Evolutionary conservation across 2,888 invertebrate species (phyloP).

Genomic region (Fragum sueziense): DNA sequence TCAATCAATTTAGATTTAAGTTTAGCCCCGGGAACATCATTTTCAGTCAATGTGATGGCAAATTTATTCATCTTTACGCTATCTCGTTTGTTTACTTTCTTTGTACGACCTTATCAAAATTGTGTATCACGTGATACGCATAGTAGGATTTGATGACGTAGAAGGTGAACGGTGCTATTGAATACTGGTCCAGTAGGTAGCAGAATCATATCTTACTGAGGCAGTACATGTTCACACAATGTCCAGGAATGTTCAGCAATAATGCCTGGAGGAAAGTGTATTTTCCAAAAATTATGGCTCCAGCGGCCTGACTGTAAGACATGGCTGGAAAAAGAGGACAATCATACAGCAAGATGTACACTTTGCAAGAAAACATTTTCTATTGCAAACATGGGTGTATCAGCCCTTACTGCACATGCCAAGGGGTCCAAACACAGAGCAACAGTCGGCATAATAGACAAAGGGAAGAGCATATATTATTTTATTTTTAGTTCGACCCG

Average conservation of each 20-base stretch:
- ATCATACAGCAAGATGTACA: no score
- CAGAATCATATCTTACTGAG: neutral
- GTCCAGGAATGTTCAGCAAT: neutral
- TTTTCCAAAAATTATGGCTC: neutral
- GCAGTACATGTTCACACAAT: neutral
- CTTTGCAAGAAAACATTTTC: no score
- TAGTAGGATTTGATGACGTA: neutral
- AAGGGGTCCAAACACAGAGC: neutral
- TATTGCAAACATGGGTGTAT: no score
- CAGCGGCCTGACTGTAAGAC: no score
- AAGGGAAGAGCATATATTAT: neutral
- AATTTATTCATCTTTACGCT: neutral
- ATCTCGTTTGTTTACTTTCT: neutral
- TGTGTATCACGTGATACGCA: neutral
- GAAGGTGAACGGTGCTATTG: neutral
- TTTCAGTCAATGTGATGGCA: slow-evolving; percentile 19
- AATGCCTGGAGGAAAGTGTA: neutral
- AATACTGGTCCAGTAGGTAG: neutral
- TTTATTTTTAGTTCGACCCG: neutral
- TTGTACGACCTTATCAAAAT: neutral
- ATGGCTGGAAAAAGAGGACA: no score
- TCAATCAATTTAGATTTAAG: slow-evolving; percentile 17
- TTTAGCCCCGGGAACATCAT: slow-evolving; percentile 38
- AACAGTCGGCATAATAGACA: neutral
- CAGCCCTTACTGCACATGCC: neutral